Evolutionary conservation across 2,888 invertebrate species (phyloP), one percentile per base, ranked within the genome.

Genomic region (Xanthostigma xanthostigma): DNA sequence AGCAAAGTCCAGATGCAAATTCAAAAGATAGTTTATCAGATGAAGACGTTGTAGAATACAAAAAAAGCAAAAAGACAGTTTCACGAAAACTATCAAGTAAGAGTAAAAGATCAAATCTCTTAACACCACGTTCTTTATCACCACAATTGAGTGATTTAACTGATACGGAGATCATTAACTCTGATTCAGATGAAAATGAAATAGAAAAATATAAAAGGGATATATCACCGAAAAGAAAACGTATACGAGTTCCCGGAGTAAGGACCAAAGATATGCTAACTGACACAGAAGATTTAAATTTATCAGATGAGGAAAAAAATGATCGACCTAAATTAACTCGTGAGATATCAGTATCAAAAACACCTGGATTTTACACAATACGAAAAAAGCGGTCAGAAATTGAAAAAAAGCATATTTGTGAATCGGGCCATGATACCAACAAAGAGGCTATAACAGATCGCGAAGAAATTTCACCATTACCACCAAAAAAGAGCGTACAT

Each of bases 151-250:
- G 55, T 53, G 54, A 55, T 37, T 41, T 59, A 13, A 65, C 69
- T 13, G 68, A 69, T 53, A 57, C 63, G 38, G 68, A 69, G 57
- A 54, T 62, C 9, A 53, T 68, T 36, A 55, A 59, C 38, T 64
- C 67, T 12, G 68, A 69, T 47, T 60, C 60, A 27, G 65, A 65
- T 36, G 59, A 58, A n/a, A 58, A 61, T 17, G 59, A 57, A 13
- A 50, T 49, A 36, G 43, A 49, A 6, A 49, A 17, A 13, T 59
- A 55, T 39, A 58, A 57, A 45, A 49, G 48, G 14, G 53, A 51
- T 39, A 58, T 53, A 49, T 52, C 50, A 35, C 53, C 56, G 12
- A 50, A 48, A 12, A 45, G 43, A 46, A 44, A 39, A 38, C 58
- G 58, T 49, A 56, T 59, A 39, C 53, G 58, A 36, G 40, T 49